Evolutionary conservation across 2,797 vertebrate genomes (phyloP).

Genomic region (Cephalopachus bancanus): DNA sequence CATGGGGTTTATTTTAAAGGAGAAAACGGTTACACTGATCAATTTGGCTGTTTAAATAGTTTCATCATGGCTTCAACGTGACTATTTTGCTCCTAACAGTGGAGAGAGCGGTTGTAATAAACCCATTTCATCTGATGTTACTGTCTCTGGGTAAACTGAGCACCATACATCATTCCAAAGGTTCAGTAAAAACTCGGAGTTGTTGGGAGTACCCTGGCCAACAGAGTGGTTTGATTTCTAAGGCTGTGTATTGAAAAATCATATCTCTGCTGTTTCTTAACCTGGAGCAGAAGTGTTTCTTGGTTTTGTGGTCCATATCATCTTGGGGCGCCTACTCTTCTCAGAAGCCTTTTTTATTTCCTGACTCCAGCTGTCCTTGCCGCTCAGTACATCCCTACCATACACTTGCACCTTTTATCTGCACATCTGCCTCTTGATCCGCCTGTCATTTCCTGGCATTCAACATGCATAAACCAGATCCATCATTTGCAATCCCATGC

Average conservation of each 20-base stretch:
- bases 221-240: constrained; percentile 83
- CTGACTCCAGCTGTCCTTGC: neutral
- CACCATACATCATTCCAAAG: constrained; percentile 79
- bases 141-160: constrained; percentile 72
- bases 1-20: neutral
- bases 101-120: constrained; percentile 75
- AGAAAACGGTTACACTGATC: constrained; percentile 81
- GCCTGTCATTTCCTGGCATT: neutral
- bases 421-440: neutral
- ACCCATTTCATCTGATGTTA: constrained; percentile 12
- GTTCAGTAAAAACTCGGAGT: constrained; percentile 71
- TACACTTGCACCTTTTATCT: neutral
- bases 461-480: neutral
- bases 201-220: constrained; percentile 29
- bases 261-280: constrained; percentile 81
- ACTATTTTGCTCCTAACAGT: constrained; percentile 72
- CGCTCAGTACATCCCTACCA: neutral
- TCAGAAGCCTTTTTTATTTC: neutral
- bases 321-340: constrained; percentile 69
- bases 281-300: constrained; percentile 75
- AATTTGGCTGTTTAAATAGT: constrained; percentile 86
- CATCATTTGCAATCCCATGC: neutral
- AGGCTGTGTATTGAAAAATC: constrained; percentile 71
- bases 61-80: constrained; percentile 71
- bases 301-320: constrained; percentile 71